Conservation (phyloP, 2,113 vertebrate genomes). For the Butorides virescens region DNA sequence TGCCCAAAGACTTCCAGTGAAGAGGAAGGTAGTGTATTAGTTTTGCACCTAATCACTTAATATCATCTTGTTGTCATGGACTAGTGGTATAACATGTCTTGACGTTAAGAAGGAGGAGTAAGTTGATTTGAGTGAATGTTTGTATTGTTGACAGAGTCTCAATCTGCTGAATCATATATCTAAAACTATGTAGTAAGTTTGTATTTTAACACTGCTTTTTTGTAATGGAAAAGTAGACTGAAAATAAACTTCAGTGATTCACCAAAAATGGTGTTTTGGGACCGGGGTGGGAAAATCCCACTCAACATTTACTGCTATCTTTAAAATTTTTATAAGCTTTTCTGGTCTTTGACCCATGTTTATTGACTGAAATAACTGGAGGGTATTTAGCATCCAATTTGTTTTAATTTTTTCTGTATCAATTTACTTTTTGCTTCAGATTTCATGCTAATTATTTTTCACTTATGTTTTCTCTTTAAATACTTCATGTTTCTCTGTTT, state of each 20-base stretch:
- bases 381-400: background rate
- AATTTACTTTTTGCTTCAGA: background rate
- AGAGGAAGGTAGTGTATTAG: constrained; percentile 82
- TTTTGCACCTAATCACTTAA: background rate
- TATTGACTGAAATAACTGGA: background rate
- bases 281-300: background rate
- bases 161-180: background rate
- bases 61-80: background rate
- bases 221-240: background rate
- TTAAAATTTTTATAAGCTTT: background rate
- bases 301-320: background rate
- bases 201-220: background rate
- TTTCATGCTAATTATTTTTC: background rate
- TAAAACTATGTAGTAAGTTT: background rate
- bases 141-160: background rate
- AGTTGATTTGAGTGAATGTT: background rate
- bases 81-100: background rate
- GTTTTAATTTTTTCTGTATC: background rate
- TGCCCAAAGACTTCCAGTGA: constrained; percentile 92
- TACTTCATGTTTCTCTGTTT: background rate
- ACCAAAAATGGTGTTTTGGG: background rate
- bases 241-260: background rate
- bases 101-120: background rate
- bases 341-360: background rate
- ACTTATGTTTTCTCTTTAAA: background rate